phyloP scores from a whole-genome alignment of 2,797 vertebrate genomes.

The Gobio occitaniae region DNA sequence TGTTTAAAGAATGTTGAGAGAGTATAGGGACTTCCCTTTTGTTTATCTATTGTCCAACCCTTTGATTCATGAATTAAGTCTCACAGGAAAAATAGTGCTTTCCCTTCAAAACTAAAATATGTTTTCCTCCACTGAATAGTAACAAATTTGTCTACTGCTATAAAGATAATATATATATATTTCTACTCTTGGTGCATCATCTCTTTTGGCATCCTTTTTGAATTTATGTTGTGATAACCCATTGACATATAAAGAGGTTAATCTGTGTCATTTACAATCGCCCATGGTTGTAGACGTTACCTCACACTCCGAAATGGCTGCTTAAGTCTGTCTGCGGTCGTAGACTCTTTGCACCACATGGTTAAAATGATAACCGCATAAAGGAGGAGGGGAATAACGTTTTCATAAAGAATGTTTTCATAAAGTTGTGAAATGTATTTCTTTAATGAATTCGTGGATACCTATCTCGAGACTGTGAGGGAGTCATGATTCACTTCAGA shows the following conservation, averaged over 20 bases:
- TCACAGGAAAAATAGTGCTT: not conserved
- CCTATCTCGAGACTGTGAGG: constrained; percentile 15
- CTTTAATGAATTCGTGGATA: constrained; percentile 37
- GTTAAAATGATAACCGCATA: not conserved
- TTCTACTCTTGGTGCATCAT: not conserved
- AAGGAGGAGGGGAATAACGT: not conserved
- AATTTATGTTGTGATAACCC: not conserved
- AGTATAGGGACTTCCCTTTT: not conserved
- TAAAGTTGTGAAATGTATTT: constrained; percentile 27
- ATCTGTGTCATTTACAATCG: not conserved
- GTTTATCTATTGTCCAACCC: not conserved
- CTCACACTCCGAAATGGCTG: not conserved
- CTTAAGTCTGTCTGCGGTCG: not conserved
- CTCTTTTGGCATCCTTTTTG: constrained; percentile 1
- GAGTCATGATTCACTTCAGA: constrained; percentile 43
- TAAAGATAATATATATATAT: not conserved
- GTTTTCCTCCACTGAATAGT: not conserved
- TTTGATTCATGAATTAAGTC: not conserved
- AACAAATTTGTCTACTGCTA: not conserved
- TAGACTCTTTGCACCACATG: not conserved
- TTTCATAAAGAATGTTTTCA: constrained; percentile 15
- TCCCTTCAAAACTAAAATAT: not conserved
- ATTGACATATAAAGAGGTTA: not conserved
- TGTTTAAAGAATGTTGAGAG: not conserved
- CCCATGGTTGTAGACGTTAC: not conserved